Conservation (phyloP, 1,140 invertebrate genomes). For the Scaptomyza hsui region DNA sequence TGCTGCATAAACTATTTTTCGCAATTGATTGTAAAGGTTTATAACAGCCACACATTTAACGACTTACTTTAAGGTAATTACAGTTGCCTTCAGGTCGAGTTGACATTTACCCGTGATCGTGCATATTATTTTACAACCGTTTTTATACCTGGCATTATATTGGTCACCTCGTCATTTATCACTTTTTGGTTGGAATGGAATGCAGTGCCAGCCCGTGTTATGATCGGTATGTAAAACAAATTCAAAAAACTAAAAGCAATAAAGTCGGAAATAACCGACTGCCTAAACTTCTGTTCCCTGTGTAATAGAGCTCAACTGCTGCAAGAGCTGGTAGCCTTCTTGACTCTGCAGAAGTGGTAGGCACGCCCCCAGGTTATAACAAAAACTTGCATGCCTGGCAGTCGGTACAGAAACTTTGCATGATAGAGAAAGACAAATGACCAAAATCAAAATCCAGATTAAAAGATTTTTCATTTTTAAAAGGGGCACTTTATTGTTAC, state of each 20-base stretch:
- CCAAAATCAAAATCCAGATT: no score
- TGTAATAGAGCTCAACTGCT: no score
- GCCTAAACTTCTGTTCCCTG: neutral
- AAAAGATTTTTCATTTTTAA: no score
- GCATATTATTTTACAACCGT: slow-evolving; percentile 98
- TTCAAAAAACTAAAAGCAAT: slow-evolving; percentile 19
- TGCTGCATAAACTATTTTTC: slow-evolving; percentile 22
- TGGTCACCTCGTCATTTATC: slow-evolving; percentile 97
- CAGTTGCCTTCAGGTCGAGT: slow-evolving; percentile 95
- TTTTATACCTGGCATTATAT: slow-evolving; percentile 97
- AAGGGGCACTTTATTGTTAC: no score
- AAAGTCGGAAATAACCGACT: neutral
- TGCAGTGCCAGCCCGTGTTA: slow-evolving; percentile 96
- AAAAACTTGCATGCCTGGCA: no score
- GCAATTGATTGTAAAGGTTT: slow-evolving; percentile 39
- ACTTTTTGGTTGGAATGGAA: slow-evolving; percentile 97
- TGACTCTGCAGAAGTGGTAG: no score
- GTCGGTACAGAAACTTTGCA: no score
- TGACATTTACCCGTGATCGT: slow-evolving; percentile 96
- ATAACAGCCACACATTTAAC: slow-evolving; percentile 49
- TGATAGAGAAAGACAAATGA: no score
- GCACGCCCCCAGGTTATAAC: no score
- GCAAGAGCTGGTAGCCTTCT: no score
- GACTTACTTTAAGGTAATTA: slow-evolving; percentile 91
- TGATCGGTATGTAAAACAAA: slow-evolving; percentile 90